Evolutionary conservation across 1,140 invertebrate species (phyloP), one percentile per base, ranked within the genome.

Genomic region (Drosophila cardini): DNA sequence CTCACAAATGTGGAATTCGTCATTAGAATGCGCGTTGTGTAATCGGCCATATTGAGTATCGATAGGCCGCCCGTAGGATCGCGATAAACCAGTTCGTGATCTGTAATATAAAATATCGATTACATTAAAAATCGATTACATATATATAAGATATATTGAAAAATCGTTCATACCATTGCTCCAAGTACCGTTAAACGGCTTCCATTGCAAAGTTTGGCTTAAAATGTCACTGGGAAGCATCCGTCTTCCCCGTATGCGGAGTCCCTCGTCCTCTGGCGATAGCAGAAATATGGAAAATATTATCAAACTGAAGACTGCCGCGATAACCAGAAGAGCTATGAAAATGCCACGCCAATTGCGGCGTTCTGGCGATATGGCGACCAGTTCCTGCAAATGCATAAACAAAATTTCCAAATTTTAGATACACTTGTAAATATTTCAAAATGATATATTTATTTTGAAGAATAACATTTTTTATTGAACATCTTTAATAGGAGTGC

Each of bases 271-370:
- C 76, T 92, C 91, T 1, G 96, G 96, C 6, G 96, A 97, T 8
- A 98, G 94, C 43, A 98, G 93, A 15, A 97, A 95, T 80, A 98
- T 97, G 83, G 97, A 97, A 91, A 97, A 96, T 62, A 97, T 94
- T 40, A 98, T 98, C 72, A 98, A 94, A 15, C 96, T 96, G 73
- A 97, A 95, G 8, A 98, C 97, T 4, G 96, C 95, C 10, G 96
- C 94, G 68, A 98, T 98, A 26, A 98, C 97, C 61, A 98, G 93
- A 32, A 98, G 93, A 0, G 97, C 97, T 65, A 98, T 98, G 63
- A 96, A 94, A 69, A 98, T 98, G 10, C 97, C 97, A 30, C 96
- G 94, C 97, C 97, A 98, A 93, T 98, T 98, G 43, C 96, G 93
- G 83, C 96, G 95, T 63, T 94, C 96, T n/a, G 96, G 95, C 13